A percentile compares a stretch with the other conserved stretches of the same genome.
phyloP scores from a whole-genome alignment of 2,888 invertebrate species.

The Apeira syringaria region DNA sequence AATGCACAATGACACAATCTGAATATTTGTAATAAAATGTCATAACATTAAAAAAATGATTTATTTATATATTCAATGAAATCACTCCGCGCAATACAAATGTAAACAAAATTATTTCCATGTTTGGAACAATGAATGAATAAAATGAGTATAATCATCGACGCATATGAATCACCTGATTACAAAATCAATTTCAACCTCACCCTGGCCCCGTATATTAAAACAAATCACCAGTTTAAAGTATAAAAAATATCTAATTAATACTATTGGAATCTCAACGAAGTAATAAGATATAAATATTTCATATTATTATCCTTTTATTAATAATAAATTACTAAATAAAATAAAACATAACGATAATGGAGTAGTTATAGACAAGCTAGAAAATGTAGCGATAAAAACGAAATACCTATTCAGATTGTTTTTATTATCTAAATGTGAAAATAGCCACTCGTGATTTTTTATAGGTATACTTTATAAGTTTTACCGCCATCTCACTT shows the following conservation, averaged over 20 bases:
- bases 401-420: no score
- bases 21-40: no score
- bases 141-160: slow-evolving; percentile 41
- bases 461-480: no score
- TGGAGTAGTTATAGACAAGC: not conserved
- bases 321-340: slow-evolving; percentile 6
- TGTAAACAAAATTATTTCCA: slow-evolving; percentile 1
- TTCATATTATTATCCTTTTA: slow-evolving; percentile 14
- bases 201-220: slow-evolving; percentile 41
- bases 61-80: no score
- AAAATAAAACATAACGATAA: slow-evolving; percentile 7
- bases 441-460: no score
- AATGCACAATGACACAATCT: no score
- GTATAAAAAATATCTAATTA: slow-evolving; percentile 28
- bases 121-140: slow-evolving; percentile 14
- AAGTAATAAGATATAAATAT: slow-evolving; percentile 5
- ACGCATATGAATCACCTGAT: slow-evolving; percentile 52
- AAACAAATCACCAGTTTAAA: slow-evolving; percentile 34
- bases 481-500: no score
- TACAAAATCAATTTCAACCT: slow-evolving; percentile 37
- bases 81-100: no score
- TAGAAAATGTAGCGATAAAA: slow-evolving; percentile 5
- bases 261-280: slow-evolving; percentile 24
- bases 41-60: no score
- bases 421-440: no score